A percentile compares a stretch with the other conserved stretches of the same genome.
Evolutionary conservation across 1,140 invertebrate species (phyloP).

Genomic region (Halictus rubicundus): DNA sequence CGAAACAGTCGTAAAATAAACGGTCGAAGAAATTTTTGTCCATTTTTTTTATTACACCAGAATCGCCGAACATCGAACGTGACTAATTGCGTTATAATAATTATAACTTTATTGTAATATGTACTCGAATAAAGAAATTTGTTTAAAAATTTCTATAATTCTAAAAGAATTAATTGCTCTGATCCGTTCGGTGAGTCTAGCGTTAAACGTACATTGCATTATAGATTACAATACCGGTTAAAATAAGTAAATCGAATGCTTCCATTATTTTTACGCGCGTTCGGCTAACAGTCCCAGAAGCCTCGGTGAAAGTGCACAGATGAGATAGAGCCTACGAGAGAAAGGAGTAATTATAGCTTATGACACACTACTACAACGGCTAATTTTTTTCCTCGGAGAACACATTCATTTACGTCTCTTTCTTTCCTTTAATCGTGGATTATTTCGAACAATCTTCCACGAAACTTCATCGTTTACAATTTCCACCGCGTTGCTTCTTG

Average conservation of each 20-base stretch:
- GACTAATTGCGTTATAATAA: too few relatives aligned
- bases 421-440: background rate
- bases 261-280: slow-evolving; percentile 22
- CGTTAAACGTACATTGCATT: too few relatives aligned
- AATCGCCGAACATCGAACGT: too few relatives aligned
- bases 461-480: background rate
- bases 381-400: slow-evolving; percentile 32
- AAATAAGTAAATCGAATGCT: background rate
- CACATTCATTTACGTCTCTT: background rate
- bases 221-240: background rate
- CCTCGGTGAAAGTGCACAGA: slow-evolving; percentile 61
- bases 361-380: slow-evolving; percentile 55
- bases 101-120: too few relatives aligned
- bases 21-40: too few relatives aligned
- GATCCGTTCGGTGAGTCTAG: too few relatives aligned
- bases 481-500: background rate
- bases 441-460: background rate
- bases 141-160: too few relatives aligned
- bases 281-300: slow-evolving; percentile 26
- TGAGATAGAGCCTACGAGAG: slow-evolving; percentile 50
- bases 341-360: slow-evolving; percentile 66
- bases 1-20: too few relatives aligned
- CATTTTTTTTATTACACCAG: too few relatives aligned
- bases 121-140: too few relatives aligned
- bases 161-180: too few relatives aligned